Evolutionary conservation across 1,140 invertebrate species (phyloP).

Genomic region (Atta colombica): DNA sequence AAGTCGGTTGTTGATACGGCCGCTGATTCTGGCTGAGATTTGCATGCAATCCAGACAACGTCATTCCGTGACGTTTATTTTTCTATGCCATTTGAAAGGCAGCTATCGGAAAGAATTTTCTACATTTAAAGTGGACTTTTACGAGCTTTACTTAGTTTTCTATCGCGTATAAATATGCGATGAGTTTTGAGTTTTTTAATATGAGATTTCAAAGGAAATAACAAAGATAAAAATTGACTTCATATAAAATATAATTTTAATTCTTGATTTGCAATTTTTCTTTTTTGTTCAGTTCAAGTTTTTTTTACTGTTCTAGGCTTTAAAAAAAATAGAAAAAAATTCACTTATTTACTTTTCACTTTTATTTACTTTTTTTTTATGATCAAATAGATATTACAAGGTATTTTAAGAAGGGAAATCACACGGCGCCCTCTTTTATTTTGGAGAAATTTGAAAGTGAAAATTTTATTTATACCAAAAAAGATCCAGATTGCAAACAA

Average conservation of each 20-base stretch:
- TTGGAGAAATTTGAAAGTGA: too few relatives aligned
- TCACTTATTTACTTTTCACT: too few relatives aligned
- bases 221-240: background rate
- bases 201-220: background rate
- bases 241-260: background rate
- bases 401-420: too few relatives aligned
- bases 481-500: too few relatives aligned
- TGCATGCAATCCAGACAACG: constrained; percentile 44
- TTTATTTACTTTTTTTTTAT: too few relatives aligned
- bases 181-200: background rate
- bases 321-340: too few relatives aligned
- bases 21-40: constrained; percentile 61
- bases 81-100: background rate
- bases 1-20: constrained; percentile 66
- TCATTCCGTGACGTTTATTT: constrained; percentile 8
- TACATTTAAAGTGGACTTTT: background rate
- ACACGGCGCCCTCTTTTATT: too few relatives aligned
- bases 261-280: too few relatives aligned
- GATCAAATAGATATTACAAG: too few relatives aligned
- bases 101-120: constrained; percentile 20
- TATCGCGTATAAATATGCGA: background rate
- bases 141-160: background rate
- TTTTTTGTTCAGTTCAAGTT: too few relatives aligned
- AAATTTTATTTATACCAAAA: too few relatives aligned
- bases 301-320: too few relatives aligned